Evolutionary conservation across 2,888 invertebrate species (phyloP).

Genomic region (Diaprepes abbreviatus): DNA sequence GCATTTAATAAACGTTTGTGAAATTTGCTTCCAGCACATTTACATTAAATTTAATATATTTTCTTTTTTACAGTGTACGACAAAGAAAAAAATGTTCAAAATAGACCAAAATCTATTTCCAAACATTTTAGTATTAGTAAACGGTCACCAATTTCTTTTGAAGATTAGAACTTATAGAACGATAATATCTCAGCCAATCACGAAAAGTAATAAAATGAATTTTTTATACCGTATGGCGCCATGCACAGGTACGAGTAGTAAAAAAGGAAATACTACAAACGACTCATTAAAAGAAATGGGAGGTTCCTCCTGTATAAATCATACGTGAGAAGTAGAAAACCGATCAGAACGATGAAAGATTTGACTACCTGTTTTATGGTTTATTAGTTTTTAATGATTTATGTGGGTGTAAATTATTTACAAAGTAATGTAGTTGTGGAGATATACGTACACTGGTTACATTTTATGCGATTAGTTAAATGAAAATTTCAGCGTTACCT

Average conservation of each 20-base stretch:
- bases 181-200: background rate
- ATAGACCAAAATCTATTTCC: too few species aligned
- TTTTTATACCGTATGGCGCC: constrained; percentile 22
- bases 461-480: too few species aligned
- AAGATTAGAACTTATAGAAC: too few species aligned
- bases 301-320: constrained; percentile 30
- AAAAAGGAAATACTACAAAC: constrained; percentile 9
- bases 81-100: too few species aligned
- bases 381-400: constrained; percentile 34
- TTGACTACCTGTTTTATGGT: constrained; percentile 35
- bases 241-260: background rate
- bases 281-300: constrained; percentile 33
- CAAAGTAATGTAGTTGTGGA: constrained; percentile 30
- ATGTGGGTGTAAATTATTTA: constrained; percentile 26
- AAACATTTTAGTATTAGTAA: too few species aligned
- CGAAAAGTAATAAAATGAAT: background rate
- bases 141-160: too few species aligned
- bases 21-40: too few species aligned
- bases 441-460: too few species aligned
- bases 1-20: too few species aligned
- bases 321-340: constrained; percentile 7
- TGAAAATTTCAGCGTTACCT: too few species aligned
- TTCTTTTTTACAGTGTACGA: too few species aligned
- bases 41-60: too few species aligned
- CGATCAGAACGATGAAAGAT: constrained; percentile 19